phyloP scores from a whole-genome alignment of 2,797 vertebrate species.

The Rhodeus uyekii region DNA sequence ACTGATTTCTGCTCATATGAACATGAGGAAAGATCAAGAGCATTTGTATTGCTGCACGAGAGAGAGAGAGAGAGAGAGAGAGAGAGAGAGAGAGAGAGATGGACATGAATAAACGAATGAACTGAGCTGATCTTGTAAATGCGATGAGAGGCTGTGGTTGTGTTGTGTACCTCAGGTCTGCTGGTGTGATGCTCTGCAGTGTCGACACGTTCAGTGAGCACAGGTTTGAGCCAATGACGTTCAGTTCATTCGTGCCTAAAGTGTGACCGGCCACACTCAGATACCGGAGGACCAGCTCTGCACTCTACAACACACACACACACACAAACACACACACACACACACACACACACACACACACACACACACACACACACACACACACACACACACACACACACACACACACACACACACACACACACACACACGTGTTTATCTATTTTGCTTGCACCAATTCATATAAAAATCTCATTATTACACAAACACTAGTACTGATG shows the following conservation, averaged over 20 bases:
- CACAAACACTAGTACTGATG: no score
- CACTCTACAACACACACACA: constrained; percentile 62
- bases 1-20: constrained; percentile 64
- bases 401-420: no score
- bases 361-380: no score
- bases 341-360: no score
- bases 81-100: background rate
- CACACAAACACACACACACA: constrained; percentile 11
- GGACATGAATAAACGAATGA: background rate
- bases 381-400: no score
- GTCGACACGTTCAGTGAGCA: constrained; percentile 63
- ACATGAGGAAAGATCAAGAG: constrained; percentile 63
- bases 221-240: constrained; percentile 61
- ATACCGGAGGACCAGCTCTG: constrained; percentile 67
- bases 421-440: constrained; percentile 23
- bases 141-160: no score
- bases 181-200: constrained; percentile 61
- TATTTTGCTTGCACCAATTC: background rate
- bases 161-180: constrained; percentile 53
- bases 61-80: no score
- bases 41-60: constrained; percentile 58
- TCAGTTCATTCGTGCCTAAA: constrained; percentile 63
- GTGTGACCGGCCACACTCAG: constrained; percentile 57
- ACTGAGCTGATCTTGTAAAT: background rate
- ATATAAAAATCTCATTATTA: no score